Conservation (phyloP, 2,888 invertebrate species). For the Dolichopus griseipennis region DNA sequence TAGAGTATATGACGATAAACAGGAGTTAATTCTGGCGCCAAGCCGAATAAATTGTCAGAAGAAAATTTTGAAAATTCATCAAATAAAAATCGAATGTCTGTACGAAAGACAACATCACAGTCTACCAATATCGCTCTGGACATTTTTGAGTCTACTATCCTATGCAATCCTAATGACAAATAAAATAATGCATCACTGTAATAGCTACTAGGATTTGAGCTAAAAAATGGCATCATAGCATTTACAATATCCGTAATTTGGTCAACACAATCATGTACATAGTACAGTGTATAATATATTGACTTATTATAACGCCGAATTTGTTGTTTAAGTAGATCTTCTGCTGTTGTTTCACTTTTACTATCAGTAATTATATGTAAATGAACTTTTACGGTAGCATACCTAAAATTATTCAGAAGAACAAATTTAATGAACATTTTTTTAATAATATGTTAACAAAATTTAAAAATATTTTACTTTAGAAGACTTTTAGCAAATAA, state of each 20-base stretch:
- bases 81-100: slow-evolving; percentile 57
- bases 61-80: slow-evolving; percentile 58
- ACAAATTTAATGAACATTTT: too few relatives aligned
- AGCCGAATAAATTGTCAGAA: slow-evolving; percentile 55
- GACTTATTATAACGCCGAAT: slow-evolving; percentile 41
- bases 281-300: slow-evolving; percentile 48
- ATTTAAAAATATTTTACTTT: slow-evolving; percentile 21
- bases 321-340: slow-evolving; percentile 43
- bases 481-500: slow-evolving; percentile 37
- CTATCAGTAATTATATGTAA: slow-evolving; percentile 56
- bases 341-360: slow-evolving; percentile 49
- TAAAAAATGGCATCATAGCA: slow-evolving; percentile 62
- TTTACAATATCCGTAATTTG: slow-evolving; percentile 54
- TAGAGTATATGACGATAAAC: slow-evolving; percentile 69
- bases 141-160: slow-evolving; percentile 54
- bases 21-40: slow-evolving; percentile 65
- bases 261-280: slow-evolving; percentile 52
- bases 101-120: slow-evolving; percentile 65
- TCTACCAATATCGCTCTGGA: slow-evolving; percentile 61
- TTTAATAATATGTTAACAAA: too few relatives aligned
- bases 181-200: slow-evolving; percentile 73
- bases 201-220: slow-evolving; percentile 58
- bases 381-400: slow-evolving; percentile 44
- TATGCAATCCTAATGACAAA: slow-evolving; percentile 62
- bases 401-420: slow-evolving; percentile 16